These are phyloP conservation scores for Molanna angustata DNA, from an alignment of 2,888 invertebrate genomes.

Conservation along the genomic window DNA sequence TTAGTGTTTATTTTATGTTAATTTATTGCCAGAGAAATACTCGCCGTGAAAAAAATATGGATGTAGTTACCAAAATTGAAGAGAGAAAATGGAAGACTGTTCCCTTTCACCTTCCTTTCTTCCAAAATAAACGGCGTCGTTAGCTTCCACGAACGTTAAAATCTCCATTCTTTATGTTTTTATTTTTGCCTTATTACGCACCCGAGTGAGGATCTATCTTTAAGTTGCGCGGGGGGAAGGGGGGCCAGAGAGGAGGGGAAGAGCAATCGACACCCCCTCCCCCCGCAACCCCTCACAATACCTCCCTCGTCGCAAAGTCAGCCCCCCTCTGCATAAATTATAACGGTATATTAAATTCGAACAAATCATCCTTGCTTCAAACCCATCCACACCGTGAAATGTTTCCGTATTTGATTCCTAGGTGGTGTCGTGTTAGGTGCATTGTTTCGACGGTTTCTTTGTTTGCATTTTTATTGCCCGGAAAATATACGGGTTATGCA, in stretches of 20 bases:
- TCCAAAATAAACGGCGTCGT: slow-evolving; percentile 14
- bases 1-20: too few species aligned
- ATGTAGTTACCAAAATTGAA: not conserved
- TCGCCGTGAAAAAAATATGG: too few species aligned
- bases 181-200: slow-evolving; percentile 24
- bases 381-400: slow-evolving; percentile 13
- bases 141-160: slow-evolving; percentile 9
- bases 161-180: slow-evolving; percentile 18
- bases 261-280: slow-evolving; percentile 21
- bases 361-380: slow-evolving; percentile 26
- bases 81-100: not conserved
- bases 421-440: too few species aligned
- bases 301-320: slow-evolving; percentile 4
- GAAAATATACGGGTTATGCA: too few species aligned
- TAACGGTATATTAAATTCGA: slow-evolving; percentile 30
- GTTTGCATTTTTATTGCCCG: too few species aligned
- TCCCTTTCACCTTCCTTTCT: slow-evolving; percentile 5
- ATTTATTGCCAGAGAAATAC: too few species aligned
- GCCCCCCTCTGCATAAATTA: slow-evolving; percentile 30
- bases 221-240: slow-evolving; percentile 6
- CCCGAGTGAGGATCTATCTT: slow-evolving; percentile 16
- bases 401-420: not conserved
- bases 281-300: slow-evolving; percentile 2
- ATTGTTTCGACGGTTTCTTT: too few species aligned
- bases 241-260: not conserved